Base-by-base conservation (phyloP, 2,113 vertebrate genomes). In the Sciurus niger region DNA sequence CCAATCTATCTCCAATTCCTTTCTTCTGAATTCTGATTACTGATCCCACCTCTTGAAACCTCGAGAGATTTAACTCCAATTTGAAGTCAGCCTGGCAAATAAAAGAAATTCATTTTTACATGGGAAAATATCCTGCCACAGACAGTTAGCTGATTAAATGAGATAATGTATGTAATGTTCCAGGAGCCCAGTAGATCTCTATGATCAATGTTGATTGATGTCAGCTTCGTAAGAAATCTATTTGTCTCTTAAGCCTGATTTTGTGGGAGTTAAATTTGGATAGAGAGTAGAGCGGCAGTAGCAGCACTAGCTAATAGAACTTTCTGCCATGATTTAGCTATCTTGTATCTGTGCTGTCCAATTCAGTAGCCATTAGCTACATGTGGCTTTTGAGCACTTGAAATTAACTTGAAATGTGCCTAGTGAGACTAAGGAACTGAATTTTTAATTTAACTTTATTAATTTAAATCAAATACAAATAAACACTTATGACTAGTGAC, bases 11-110 rank as follows among this genome's bases (percentile, higher is more conserved):
- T 89, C 28, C 40, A 85, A 67, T 46, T 93, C 22, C 58, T 88
- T 96, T 94, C 78, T 89, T 48, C 68, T 55, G 53, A 89, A 85
- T 53, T 65, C 34, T 94, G 73, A 94, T 95, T 46, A 91, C 40
- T 89, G 78, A 90, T 53, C n/a, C 40, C 14, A 91, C 8, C 28
- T 84, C 17, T 82, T 84, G 72, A 95, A 87, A 12, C 77, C 60
- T 32, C 93, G 37, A 68, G 83, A 93, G 46, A 40, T 78, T 94
- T 96, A 80, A 40, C 32, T 97, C 58, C n/a, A 92, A 60, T 77
- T 72, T 93, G 67, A 92, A 95, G 77, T 63, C 37, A 60, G 25
- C 6, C 12, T 25, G 18, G 8, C 30, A 96, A 83, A 87, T 68
- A 74, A 90, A 77, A 84, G n/a, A 70, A 84, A 80, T 84, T 78